Base-by-base conservation (phyloP, 2,113 vertebrate species). In the Holacanthus passer region DNA sequence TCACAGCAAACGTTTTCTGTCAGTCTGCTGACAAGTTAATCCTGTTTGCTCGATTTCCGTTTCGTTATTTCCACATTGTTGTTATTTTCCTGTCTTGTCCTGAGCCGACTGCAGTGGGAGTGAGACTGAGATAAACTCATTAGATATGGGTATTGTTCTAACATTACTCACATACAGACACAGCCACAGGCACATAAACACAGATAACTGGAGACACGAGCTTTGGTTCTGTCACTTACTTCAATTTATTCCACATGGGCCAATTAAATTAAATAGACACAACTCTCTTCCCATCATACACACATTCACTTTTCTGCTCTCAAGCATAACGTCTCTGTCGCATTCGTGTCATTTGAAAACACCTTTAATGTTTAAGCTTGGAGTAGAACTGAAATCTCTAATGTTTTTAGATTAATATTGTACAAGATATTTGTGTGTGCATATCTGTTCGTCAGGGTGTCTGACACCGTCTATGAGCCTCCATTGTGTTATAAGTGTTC, bases 21-120 rank as follows among this genome's bases (percentile, higher is more conserved):
- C 63, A 20, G 27, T 56, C 56, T 0, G 10, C 37, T 69, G 37
- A 29, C 22, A 37, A 60, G 11, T 19, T 63, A 63, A 60, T 62
- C 62, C 19, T 29, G 20, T 68, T 70, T 47, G 37, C 22, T 53
- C 1, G 8, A 50, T 59, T 76, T 47, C 31, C 43, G 7, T 41
- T 60, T 67, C 58, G 50, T 56, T 62, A 47, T 55, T 43, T 59
- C 7, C 39, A 35, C 20, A 3, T 47, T 31, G 37, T 56, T 67
- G 20, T 39, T 39, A 41, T 67, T 67, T 64, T 63, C 17, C 31
- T 12, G 69, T 12, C 8, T 22, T 59, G 60, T 58, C 12, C 59
- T 53, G 31, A 47, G 2, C 62, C 31, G 48, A 77, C 59, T 47
- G 32, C 67, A 50, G 59, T 41, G 55, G 32, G 56, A 62, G 45